A percentile compares a stretch with the other conserved stretches of the same genome.
Evolutionary conservation across 2,888 invertebrate species (phyloP).

Genomic region (Liodrosophila aerea): DNA sequence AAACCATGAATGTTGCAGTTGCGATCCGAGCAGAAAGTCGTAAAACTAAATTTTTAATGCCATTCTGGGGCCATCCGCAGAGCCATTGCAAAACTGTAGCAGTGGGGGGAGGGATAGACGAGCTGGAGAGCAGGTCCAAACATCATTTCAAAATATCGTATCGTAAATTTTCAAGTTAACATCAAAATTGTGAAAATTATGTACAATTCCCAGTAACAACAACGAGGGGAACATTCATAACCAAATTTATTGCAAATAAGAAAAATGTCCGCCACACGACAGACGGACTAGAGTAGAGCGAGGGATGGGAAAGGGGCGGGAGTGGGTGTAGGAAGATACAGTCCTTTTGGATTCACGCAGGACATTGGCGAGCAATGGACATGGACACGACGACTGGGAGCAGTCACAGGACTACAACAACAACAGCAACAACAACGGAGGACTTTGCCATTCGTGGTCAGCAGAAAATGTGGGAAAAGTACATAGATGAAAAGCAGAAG

Average conservation of each 20-base stretch:
- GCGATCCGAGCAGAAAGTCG: conserved; percentile 36
- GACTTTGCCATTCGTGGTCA: conserved; percentile 59
- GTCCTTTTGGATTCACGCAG: conserved; percentile 26
- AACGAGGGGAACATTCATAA: conserved; percentile 78
- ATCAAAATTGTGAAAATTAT: conserved; percentile 80
- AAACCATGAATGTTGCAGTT: conserved; percentile 22
- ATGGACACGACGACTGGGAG: conserved; percentile 55
- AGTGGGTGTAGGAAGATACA: conserved; percentile 27
- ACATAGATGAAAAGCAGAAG: conserved; percentile 62
- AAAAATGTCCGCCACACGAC: conserved; percentile 76
- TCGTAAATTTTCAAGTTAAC: conserved; percentile 80
- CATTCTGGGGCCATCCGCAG: conserved; percentile 18
- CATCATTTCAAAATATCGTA: conserved; percentile 76
- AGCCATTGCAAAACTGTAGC: conserved; percentile 6
- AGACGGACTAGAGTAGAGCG: conserved; percentile 36
- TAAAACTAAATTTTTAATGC: conserved; percentile 64
- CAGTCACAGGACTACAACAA: conserved; percentile 49
- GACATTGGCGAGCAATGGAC: conserved; percentile 54
- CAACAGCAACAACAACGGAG: too few relatives aligned
- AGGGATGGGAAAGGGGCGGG: not conserved
- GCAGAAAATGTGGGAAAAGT: conserved; percentile 63
- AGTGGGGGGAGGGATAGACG: conserved; percentile 4
- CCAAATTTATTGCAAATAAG: conserved; percentile 81
- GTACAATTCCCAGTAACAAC: conserved; percentile 63
- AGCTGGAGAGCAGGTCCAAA: conserved; percentile 4